A percentile compares a stretch with the other conserved stretches of the same genome.
Evolutionary conservation across 2,888 invertebrate genomes (phyloP).

Genomic region (Lissonota sp.): DNA sequence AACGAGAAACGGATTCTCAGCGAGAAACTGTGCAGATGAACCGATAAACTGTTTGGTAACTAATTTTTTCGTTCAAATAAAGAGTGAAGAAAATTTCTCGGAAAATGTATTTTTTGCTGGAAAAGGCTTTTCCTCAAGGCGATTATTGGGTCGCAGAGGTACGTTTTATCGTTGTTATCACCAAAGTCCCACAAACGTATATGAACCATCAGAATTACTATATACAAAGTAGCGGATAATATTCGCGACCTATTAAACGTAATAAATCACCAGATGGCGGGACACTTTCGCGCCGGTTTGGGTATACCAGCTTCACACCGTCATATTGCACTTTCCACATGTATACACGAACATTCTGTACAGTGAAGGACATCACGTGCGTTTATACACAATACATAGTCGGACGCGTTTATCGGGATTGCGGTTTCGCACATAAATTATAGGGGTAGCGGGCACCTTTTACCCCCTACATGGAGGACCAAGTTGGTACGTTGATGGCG

Average conservation of each 20-base stretch:
- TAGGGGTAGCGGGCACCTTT: constrained; percentile 48
- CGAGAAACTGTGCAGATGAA: constrained; percentile 15
- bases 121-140: too few species aligned
- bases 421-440: constrained; percentile 69
- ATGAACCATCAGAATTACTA: constrained; percentile 5
- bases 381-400: constrained; percentile 54
- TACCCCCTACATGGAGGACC: constrained; percentile 2
- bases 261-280: constrained; percentile 64
- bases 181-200: too few species aligned
- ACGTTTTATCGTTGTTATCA: too few species aligned
- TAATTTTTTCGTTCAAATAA: constrained; percentile 14
- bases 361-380: constrained; percentile 20
- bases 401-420: constrained; percentile 67
- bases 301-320: constrained; percentile 28
- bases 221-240: constrained; percentile 24
- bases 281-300: constrained; percentile 27
- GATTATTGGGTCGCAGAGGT: too few species aligned
- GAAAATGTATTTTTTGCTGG: too few species aligned
- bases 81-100: too few species aligned
- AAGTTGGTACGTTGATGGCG: constrained; percentile 34
- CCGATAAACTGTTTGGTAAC: constrained; percentile 34
- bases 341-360: neutral
- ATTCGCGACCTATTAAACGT: constrained; percentile 61
- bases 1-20: constrained; percentile 6
- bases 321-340: constrained; percentile 20